A percentile compares a stretch with the other conserved stretches of the same genome.
Conservation (phyloP, 2,113 vertebrate genomes). For the Monarcha castaneiventris region DNA sequence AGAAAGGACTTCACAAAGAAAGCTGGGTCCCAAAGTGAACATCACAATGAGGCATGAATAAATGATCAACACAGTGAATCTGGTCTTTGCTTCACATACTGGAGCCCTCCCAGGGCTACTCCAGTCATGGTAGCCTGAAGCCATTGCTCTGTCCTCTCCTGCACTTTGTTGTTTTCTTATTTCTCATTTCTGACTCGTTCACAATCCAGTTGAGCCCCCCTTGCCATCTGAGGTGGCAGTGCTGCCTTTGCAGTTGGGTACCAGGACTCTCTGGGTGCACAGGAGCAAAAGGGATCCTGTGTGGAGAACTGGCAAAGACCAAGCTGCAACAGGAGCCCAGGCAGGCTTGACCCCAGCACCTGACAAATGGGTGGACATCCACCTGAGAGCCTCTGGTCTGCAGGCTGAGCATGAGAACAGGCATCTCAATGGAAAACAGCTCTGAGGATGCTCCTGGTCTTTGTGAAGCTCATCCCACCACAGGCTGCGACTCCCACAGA, state of each 20-base stretch:
- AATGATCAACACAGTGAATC: neutral
- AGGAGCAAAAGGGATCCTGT: neutral
- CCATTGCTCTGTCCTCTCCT: neutral
- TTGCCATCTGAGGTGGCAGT: neutral
- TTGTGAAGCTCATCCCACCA: neutral
- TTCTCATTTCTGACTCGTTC: neutral
- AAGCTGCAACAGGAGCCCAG: neutral
- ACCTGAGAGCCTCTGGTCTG: neutral
- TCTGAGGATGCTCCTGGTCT: neutral
- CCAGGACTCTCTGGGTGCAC: neutral
- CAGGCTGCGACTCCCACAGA: neutral
- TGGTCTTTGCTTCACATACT: accelerated
- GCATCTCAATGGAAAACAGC: neutral
- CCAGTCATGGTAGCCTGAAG: neutral
- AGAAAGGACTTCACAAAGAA: neutral
- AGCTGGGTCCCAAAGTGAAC: neutral
- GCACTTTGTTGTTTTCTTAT: neutral
- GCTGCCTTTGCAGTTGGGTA: neutral
- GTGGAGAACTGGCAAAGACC: neutral
- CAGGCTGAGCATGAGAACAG: neutral
- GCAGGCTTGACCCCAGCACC: neutral
- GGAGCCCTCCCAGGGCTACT: neutral
- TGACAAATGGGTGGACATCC: neutral
- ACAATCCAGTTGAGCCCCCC: neutral
- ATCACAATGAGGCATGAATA: neutral